phyloP scores from a whole-genome alignment of 2,888 invertebrate genomes.

The Rugalucina vietnamica region DNA sequence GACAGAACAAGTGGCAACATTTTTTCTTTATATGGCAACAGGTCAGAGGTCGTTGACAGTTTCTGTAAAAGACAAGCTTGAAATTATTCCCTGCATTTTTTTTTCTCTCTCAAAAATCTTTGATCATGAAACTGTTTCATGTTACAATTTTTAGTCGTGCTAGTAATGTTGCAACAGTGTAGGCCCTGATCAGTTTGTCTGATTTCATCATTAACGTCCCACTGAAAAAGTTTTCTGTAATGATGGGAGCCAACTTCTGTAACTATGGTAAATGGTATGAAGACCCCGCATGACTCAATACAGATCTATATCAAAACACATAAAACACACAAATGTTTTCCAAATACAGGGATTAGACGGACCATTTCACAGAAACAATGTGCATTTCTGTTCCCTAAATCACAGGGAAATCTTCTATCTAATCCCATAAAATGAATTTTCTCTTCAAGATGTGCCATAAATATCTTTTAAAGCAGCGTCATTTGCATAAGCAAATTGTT shows the following conservation, averaged over 20 bases:
- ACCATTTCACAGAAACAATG: background rate
- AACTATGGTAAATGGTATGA: too few species aligned
- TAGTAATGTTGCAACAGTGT: too few species aligned
- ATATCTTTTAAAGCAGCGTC: conserved; percentile 7
- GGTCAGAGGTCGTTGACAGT: background rate
- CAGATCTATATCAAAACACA: conserved; percentile 6
- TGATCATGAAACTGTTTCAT: too few species aligned
- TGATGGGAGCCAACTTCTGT: too few species aligned
- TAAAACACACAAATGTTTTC: conserved; percentile 9
- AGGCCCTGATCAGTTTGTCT: too few species aligned
- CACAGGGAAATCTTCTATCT: background rate
- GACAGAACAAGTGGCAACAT: background rate
- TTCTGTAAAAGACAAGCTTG: too few species aligned
- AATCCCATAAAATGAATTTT: conserved; percentile 8
- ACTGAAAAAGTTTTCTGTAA: too few species aligned
- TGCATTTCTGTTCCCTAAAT: conserved; percentile 1
- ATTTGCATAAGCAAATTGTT: conserved; percentile 13
- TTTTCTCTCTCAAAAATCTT: too few species aligned
- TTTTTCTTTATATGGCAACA: background rate
- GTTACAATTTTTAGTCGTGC: too few species aligned
- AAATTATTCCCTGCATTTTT: too few species aligned
- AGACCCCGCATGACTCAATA: conserved; percentile 15
- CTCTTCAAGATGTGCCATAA: background rate
- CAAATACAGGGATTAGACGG: background rate
- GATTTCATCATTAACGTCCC: too few species aligned